Evolutionary conservation across 2,888 invertebrate genomes (phyloP).

Genomic region (Synanthedon andrenaeformis): DNA sequence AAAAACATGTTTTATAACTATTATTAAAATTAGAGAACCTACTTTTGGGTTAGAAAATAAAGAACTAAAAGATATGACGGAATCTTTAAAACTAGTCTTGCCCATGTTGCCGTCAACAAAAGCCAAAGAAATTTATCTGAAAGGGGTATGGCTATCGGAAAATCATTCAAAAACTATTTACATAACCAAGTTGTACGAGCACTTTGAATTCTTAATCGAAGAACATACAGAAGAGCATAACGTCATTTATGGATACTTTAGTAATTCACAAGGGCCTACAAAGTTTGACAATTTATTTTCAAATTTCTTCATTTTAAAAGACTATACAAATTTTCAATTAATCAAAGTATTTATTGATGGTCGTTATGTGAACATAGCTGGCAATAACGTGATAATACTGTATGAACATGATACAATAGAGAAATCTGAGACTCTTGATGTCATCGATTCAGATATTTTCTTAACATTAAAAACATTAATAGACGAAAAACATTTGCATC

Average conservation of each 20-base stretch:
- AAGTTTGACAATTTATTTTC: conserved; percentile 8
- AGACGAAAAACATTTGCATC: conserved; percentile 15
- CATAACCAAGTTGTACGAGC: conserved; percentile 28
- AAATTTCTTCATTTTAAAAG: conserved; percentile 24
- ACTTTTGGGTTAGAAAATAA: too few relatives aligned
- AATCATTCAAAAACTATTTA: conserved; percentile 26
- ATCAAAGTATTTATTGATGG: conserved; percentile 28
- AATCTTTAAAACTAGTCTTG: conserved; percentile 26
- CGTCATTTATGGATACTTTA: conserved; percentile 31
- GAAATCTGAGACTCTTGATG: conserved; percentile 36
- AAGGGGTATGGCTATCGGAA: conserved; percentile 23
- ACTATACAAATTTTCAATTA: conserved; percentile 16
- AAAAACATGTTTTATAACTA: too few relatives aligned
- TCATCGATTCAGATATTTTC: conserved; percentile 28
- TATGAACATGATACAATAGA: conserved; percentile 43
- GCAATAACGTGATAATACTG: conserved; percentile 29
- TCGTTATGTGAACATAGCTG: conserved; percentile 7
- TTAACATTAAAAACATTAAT: conserved; percentile 32
- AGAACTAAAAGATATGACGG: background rate
- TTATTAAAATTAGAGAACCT: too few relatives aligned
- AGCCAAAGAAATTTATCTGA: conserved; percentile 25
- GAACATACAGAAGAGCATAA: conserved; percentile 11
- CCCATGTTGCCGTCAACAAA: conserved; percentile 20
- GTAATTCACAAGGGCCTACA: conserved; percentile 7
- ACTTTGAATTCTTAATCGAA: conserved; percentile 11